phyloP scores from a whole-genome alignment of 2,113 vertebrate species.

The Scophthalmus maximus region DNA sequence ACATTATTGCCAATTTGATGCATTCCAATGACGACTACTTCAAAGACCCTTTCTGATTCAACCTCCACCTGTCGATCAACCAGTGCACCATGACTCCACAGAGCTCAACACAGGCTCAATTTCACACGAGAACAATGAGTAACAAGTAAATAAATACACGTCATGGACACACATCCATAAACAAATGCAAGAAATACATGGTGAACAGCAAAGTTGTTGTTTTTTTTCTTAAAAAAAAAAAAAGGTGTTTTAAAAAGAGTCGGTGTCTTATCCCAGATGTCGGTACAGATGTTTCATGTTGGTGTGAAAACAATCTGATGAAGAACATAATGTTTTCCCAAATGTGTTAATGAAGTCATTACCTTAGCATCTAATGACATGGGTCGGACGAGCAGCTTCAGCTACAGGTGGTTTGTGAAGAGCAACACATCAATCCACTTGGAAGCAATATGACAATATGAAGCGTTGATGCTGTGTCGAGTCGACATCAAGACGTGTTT shows the following conservation, averaged over 20 bases:
- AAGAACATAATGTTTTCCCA: slow-evolving; percentile 11
- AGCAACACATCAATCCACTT: background rate
- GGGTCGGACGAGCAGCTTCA: slow-evolving; percentile 30
- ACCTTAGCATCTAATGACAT: slow-evolving; percentile 1
- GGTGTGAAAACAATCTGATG: slow-evolving; percentile 19
- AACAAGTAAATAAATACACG: slow-evolving; percentile 74
- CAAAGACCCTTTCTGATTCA: slow-evolving; percentile 1
- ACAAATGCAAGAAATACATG: slow-evolving; percentile 54
- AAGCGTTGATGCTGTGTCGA: background rate
- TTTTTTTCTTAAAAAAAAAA: slow-evolving; percentile 1
- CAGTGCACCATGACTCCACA: slow-evolving; percentile 41
- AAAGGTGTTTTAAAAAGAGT: background rate
- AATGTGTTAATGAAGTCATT: slow-evolving; percentile 25
- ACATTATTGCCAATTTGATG: slow-evolving; percentile 19
- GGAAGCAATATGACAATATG: background rate
- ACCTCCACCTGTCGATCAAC: slow-evolving; percentile 35
- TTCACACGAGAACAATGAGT: slow-evolving; percentile 54
- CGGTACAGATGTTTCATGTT: slow-evolving; percentile 25
- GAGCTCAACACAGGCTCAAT: slow-evolving; percentile 65
- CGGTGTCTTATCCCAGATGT: slow-evolving; percentile 40
- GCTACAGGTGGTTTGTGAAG: slow-evolving; percentile 5
- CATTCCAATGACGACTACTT: slow-evolving; percentile 3
- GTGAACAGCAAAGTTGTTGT: slow-evolving; percentile 35
- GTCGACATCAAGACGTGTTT: background rate
- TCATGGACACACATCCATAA: slow-evolving; percentile 52